Evolutionary conservation across 1,140 invertebrate species (phyloP).

Genomic region (Procambarus clarkii): DNA sequence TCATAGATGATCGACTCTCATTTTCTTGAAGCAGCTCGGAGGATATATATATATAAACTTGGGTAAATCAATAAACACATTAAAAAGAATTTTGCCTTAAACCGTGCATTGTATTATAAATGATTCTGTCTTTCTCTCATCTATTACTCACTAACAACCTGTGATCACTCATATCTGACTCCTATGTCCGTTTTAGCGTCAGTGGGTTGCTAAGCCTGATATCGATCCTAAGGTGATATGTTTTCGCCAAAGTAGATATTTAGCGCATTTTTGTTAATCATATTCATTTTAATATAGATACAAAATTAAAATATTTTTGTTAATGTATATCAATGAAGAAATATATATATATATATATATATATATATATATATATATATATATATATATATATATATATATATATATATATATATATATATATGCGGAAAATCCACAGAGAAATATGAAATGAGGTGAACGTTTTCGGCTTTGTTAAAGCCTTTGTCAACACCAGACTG

Average conservation of each 20-base stretch:
- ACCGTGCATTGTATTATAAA: constrained; percentile 35
- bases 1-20: neutral
- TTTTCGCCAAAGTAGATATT: neutral
- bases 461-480: too few relatives aligned
- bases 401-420: too few relatives aligned
- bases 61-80: constrained; percentile 40
- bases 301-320: neutral
- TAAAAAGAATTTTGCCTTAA: constrained; percentile 37
- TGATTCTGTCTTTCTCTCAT: constrained; percentile 29
- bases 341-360: too few relatives aligned
- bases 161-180: constrained; percentile 27
- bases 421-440: too few relatives aligned
- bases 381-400: too few relatives aligned
- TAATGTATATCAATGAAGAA: neutral
- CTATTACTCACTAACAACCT: constrained; percentile 28
- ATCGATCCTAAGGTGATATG: neutral
- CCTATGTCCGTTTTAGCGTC: neutral
- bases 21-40: neutral
- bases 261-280: neutral
- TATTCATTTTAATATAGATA: neutral
- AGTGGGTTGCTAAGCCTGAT: neutral
- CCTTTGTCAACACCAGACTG: too few relatives aligned
- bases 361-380: too few relatives aligned
- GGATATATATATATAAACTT: neutral
- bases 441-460: too few relatives aligned